These are phyloP conservation scores for Variabilichromis moorii DNA, from an alignment of 2,113 vertebrate species.

Conservation along the genomic window DNA sequence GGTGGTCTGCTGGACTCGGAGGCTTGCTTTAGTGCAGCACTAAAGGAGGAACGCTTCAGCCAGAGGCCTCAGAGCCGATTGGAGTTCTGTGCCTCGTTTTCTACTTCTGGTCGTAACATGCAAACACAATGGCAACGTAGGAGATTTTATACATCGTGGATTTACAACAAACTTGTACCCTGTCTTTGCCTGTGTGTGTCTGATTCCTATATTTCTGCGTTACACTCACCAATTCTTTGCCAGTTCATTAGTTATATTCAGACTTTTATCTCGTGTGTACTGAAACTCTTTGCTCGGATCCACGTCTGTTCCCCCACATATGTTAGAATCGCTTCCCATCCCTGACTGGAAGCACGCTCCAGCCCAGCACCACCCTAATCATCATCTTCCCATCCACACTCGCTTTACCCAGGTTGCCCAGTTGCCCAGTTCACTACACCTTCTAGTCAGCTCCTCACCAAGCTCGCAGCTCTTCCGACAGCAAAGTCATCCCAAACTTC, in stretches of 20 bases:
- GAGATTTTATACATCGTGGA: neutral
- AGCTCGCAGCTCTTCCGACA: neutral
- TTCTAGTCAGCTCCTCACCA: neutral
- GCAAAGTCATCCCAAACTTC: neutral
- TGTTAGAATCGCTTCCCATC: neutral
- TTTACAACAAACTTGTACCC: neutral
- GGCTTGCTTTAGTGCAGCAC: neutral
- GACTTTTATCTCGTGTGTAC: neutral
- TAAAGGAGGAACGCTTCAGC: neutral
- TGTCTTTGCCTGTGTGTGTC: neutral
- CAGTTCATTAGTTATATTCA: neutral
- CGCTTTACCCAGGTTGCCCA: accelerated
- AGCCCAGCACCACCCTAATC: neutral
- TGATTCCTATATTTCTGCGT: neutral
- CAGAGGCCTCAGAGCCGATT: neutral
- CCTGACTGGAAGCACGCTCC: neutral
- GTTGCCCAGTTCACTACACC: neutral
- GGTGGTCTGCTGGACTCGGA: neutral
- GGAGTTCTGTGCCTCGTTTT: neutral
- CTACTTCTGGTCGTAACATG: neutral
- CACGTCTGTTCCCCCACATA: neutral
- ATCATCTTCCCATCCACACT: neutral
- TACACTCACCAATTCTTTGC: neutral
- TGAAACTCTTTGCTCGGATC: neutral
- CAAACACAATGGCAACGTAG: neutral